Conservation (phyloP, 2,113 vertebrate species). For the Sebastes schlegelii region DNA sequence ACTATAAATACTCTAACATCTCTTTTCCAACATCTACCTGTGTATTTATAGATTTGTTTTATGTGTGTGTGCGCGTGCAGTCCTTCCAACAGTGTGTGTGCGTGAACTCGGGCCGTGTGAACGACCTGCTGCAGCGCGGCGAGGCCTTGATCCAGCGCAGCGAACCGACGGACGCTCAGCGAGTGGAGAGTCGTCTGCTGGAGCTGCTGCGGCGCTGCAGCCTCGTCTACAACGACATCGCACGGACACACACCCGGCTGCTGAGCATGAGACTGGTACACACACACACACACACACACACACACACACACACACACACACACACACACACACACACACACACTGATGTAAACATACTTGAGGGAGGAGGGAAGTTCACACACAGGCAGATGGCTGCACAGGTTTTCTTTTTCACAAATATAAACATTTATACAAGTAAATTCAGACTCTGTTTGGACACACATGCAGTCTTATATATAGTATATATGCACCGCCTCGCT, state of each 20-base stretch:
- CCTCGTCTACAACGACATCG: conserved; percentile 81
- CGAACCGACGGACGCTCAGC: conserved; percentile 73
- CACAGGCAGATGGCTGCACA: background rate
- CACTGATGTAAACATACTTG: background rate
- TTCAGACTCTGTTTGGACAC: background rate
- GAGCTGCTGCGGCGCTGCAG: conserved; percentile 83
- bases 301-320: background rate
- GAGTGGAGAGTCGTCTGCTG: conserved; percentile 81
- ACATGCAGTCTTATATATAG: background rate
- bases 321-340: background rate
- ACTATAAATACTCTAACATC: background rate
- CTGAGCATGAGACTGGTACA: conserved; percentile 71
- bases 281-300: background rate
- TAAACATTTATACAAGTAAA: background rate
- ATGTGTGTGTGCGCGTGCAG: conserved; percentile 63
- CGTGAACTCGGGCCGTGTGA: conserved; percentile 79
- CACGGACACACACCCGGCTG: conserved; percentile 84
- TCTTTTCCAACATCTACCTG: background rate
- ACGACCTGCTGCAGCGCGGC: conserved; percentile 79
- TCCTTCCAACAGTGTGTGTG: conserved; percentile 85
- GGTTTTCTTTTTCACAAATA: background rate
- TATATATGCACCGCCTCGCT: too few species aligned
- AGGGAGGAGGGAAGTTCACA: background rate
- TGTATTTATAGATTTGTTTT: background rate
- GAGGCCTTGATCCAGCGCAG: conserved; percentile 85